Conservation (phyloP, 1,140 invertebrate species). For the Pseudoatta argentina region DNA sequence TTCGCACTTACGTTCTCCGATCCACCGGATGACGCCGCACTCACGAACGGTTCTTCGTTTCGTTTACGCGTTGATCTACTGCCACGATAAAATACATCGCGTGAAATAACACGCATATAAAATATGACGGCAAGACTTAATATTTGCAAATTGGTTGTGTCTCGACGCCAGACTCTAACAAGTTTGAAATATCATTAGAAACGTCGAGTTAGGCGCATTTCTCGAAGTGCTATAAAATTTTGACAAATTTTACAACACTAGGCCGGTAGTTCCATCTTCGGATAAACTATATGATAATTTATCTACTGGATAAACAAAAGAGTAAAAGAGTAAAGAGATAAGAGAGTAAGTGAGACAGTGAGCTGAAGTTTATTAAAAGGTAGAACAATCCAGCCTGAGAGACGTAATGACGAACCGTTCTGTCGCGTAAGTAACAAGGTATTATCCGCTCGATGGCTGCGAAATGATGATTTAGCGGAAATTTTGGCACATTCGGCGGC, state of each 20-base stretch:
- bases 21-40: slow-evolving; percentile 56
- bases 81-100: slow-evolving; percentile 33
- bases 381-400: background rate
- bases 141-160: background rate
- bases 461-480: slow-evolving; percentile 31
- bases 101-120: slow-evolving; percentile 4
- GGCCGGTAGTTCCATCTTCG: too few species aligned
- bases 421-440: background rate
- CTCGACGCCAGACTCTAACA: background rate
- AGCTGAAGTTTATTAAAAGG: too few species aligned
- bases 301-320: too few species aligned
- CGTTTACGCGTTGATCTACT: slow-evolving; percentile 58
- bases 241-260: background rate
- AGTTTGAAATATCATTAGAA: background rate
- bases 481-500: slow-evolving; percentile 34
- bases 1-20: slow-evolving; percentile 40
- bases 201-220: background rate
- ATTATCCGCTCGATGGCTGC: slow-evolving; percentile 12
- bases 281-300: too few species aligned
- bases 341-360: too few species aligned
- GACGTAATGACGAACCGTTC: background rate
- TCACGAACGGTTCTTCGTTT: slow-evolving; percentile 60
- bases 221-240: background rate
- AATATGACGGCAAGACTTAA: slow-evolving; percentile 8
- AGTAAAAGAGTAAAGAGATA: too few species aligned